Evolutionary conservation across 2,113 vertebrate genomes (phyloP).

Genomic region (Myocastor coypus): DNA sequence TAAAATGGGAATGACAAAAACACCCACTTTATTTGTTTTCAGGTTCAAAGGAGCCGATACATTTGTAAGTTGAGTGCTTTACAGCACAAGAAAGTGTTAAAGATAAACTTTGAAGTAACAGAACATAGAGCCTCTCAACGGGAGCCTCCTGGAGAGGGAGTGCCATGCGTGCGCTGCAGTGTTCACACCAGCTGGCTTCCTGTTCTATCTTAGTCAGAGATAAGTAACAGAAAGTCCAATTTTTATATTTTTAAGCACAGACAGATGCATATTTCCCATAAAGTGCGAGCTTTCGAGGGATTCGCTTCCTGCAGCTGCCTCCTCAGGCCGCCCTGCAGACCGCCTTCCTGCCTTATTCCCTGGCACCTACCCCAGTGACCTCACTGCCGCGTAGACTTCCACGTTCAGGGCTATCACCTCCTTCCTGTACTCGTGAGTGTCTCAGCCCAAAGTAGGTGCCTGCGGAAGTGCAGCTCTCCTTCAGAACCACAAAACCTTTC

Average conservation of each 20-base stretch:
- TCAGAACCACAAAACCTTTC: neutral
- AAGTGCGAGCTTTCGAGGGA: neutral
- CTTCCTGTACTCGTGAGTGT: neutral
- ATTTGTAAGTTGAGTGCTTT: neutral
- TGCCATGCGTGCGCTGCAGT: fast-evolving
- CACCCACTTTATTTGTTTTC: neutral
- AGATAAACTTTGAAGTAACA: neutral
- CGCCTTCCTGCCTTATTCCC: fast-evolving
- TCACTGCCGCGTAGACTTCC: neutral
- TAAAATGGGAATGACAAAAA: neutral
- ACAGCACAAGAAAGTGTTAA: neutral
- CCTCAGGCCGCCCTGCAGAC: fast-evolving
- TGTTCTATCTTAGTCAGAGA: neutral
- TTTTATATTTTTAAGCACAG: slow-evolving; percentile 12
- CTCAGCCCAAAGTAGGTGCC: too few relatives aligned
- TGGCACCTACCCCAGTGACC: neutral
- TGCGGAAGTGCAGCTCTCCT: neutral
- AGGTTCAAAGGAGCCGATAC: neutral
- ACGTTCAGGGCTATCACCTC: neutral
- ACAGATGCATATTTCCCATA: neutral
- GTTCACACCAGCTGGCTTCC: neutral
- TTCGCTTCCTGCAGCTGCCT: neutral
- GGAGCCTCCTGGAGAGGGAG: too few relatives aligned
- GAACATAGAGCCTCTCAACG: neutral
- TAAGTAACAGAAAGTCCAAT: neutral